Conservation (phyloP, 2,888 invertebrate genomes). For the Drosophila fulvimacula region DNA sequence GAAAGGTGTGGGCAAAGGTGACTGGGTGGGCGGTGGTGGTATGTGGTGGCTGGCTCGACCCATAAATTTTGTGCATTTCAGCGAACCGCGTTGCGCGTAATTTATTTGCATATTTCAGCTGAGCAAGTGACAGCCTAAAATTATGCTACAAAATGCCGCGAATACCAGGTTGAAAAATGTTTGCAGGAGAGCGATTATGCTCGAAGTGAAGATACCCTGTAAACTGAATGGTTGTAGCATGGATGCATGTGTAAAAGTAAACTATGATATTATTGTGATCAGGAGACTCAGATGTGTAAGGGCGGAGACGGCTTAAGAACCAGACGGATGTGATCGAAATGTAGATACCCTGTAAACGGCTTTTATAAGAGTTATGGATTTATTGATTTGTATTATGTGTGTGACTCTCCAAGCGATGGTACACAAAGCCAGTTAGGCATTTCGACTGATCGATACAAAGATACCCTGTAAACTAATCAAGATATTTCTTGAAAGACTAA, state of each 20-base stretch:
- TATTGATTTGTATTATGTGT: too few species aligned
- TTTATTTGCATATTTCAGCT: slow-evolving; percentile 73
- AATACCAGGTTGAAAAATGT: slow-evolving; percentile 48
- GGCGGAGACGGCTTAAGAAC: too few species aligned
- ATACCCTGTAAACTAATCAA: too few species aligned
- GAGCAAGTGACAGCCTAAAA: slow-evolving; percentile 68
- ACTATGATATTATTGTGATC: background rate
- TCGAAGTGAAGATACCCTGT: background rate
- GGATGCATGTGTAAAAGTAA: background rate
- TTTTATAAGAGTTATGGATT: too few species aligned
- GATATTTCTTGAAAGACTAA: too few species aligned
- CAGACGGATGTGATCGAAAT: background rate
- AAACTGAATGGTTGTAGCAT: background rate
- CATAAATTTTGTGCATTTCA: slow-evolving; percentile 57
- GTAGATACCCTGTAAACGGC: background rate
- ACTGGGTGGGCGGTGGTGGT: background rate
- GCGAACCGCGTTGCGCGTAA: slow-evolving; percentile 54
- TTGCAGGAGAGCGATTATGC: background rate
- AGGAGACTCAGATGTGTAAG: too few species aligned
- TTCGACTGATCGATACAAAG: too few species aligned
- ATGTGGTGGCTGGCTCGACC: background rate
- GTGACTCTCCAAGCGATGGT: too few species aligned
- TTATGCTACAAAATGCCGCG: slow-evolving; percentile 74
- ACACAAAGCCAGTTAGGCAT: too few species aligned
- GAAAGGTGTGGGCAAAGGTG: background rate